phyloP scores from a whole-genome alignment of 2,797 vertebrate genomes.

The Microchirus variegatus region DNA sequence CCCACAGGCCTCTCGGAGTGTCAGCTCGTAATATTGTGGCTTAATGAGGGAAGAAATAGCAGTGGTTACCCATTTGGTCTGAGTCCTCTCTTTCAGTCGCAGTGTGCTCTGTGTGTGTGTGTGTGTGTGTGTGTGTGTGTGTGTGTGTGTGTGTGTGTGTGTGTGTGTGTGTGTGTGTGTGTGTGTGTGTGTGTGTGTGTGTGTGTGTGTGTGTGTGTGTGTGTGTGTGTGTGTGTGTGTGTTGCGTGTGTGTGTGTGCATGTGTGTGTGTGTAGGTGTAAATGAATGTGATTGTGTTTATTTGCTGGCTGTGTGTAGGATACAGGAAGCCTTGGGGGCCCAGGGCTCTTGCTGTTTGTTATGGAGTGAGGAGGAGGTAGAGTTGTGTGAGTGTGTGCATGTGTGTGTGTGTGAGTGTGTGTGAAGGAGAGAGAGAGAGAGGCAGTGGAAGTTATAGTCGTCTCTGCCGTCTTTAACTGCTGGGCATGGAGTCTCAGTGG shows the following conservation, averaged over 20 bases:
- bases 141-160: conserved; percentile 80
- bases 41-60: conserved; percentile 72
- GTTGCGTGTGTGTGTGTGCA: conserved; percentile 28
- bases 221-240: conserved; percentile 36
- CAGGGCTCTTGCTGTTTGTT: conserved; percentile 83
- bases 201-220: conserved; percentile 84
- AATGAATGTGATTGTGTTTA: conserved; percentile 82
- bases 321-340: conserved; percentile 84
- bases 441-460: conserved; percentile 69
- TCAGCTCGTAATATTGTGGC: conserved; percentile 62
- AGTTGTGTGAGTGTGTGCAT: conserved; percentile 36
- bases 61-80: conserved; percentile 61
- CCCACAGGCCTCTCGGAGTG: conserved; percentile 60
- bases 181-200: conserved; percentile 75
- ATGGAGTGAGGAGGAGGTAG: conserved; percentile 80
- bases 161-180: conserved; percentile 79
- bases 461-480: conserved; percentile 86
- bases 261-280: conserved; percentile 65
- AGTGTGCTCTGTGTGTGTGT: conserved; percentile 27
- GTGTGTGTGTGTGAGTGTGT: conserved; percentile 28
- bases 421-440: conserved; percentile 18
- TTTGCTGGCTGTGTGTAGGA: conserved; percentile 80
- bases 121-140: conserved; percentile 60
- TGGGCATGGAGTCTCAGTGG: conserved; percentile 84
- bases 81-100: conserved; percentile 45